Base-by-base conservation (phyloP, 2,888 invertebrate species). In the Sphaerophoria taeniata region DNA sequence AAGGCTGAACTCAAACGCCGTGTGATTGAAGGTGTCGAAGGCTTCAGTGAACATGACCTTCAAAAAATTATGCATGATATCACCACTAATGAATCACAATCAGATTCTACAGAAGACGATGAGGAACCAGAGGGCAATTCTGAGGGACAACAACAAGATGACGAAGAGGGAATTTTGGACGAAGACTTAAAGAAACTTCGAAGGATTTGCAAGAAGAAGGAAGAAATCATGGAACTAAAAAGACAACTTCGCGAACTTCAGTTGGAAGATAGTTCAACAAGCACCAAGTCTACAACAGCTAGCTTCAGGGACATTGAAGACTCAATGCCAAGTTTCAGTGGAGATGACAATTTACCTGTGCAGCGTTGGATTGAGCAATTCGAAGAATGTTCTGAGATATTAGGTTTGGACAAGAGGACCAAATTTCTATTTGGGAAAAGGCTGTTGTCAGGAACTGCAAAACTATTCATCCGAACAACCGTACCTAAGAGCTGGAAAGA, bases 221-320 rank as follows among this genome's bases (percentile, higher is more conserved):
- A 43, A 43, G 61, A 61, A 33, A 72, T 72, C 14, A 7, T 43
- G 3, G 33, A 58, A 47, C 63, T 63, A 0, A 63, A 73, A 45
- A 9, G 36, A 16, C 55, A 63, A 12, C 60, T 73, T 45, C 43
- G 31, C 4, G 45, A 73, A 36, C 6, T 73, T 3, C 47, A 63
- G 31, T 39, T 63, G 24, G 51, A 72, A 7, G 72, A 53, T 9
- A 2, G 31, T 7, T 4, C 16, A 71, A 45, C 47, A 6, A 71
- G 24, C 49, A 1, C 49, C 0, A 60, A 36, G 12, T 39, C 71
- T 7, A 58, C 47, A 16, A 9, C 58, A 12, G 36, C 31, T n/a
- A 49, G 34, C 24, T 71, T 71, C 58, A 71, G 47, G n/a, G 58
- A 60, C 12, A 60, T 71, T 33, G 49, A 60, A 5, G 71, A 71